Base-by-base conservation (phyloP, 2,888 invertebrate species). In the Cerastoderma edule region DNA sequence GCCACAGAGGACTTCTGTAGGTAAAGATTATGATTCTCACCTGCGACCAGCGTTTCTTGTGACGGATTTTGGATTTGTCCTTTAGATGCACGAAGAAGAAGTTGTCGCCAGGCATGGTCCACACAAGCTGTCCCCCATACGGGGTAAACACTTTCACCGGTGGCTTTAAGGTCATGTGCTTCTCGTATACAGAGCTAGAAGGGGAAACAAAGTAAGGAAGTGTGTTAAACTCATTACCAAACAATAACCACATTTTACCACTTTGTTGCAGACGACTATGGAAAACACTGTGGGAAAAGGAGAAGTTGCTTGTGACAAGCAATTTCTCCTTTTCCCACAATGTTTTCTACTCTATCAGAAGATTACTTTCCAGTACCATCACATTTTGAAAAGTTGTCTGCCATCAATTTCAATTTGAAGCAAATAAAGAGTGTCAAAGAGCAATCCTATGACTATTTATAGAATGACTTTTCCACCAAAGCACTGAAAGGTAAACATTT, bases 31-130 rank as follows among this genome's bases (percentile, higher is more conserved):
- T 16, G 24, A 54, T 8, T 54, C 54, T 69, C 78, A 93, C 96
- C 95, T 99, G 99, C 75, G 98, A 99, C 99, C 99, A 99, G 88
- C 99, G 96, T 93, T 99, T 99, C 91, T 98, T 96, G 94, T 99
- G 98, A 90, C 99, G 95, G 90, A 99, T 99, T 91, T 97, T 98
- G 91, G 96, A 95, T 92, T 99, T 99, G 92, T 99, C 99, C 93
- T 99, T 99, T 86, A 99, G 94, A 72, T 99, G 99, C 27, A 98
- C 97, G 83, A 97, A 97, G 95, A 99, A 96, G 92, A 97, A 97
- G 6, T 99, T 99, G 93, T 98, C 98, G 70, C 99, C 99, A 0
- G 99, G 99, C 77, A 99, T 94, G 0, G 96, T 96, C 97, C 99
- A 99, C 0, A 96, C 95, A 70, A 99, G 94, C 77, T 98, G 95